A percentile compares a stretch with the other conserved stretches of the same genome.
These are phyloP conservation scores for Archaeoteleia sp. DNA, from an alignment of 2,888 invertebrate species.

Conservation along the genomic window DNA sequence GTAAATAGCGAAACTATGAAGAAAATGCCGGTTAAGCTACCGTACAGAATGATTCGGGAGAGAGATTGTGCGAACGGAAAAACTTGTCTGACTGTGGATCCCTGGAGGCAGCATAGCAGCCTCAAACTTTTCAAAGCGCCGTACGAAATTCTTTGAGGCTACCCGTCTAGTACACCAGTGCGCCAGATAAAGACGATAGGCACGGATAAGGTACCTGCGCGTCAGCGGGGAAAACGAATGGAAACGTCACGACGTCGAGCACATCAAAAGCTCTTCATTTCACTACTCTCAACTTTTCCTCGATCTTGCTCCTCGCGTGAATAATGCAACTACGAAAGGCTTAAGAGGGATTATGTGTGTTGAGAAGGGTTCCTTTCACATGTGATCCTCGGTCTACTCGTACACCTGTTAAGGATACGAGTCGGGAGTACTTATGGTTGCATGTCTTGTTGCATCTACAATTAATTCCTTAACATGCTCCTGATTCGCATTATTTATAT, in stretches of 20 bases:
- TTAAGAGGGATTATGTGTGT: conserved; percentile 32
- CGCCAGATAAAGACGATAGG: conserved; percentile 25
- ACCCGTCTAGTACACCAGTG: conserved; percentile 2
- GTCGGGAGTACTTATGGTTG: conserved; percentile 35
- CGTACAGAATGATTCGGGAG: neutral
- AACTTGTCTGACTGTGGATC: conserved; percentile 34
- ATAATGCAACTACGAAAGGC: conserved; percentile 21
- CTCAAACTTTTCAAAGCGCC: conserved; percentile 38
- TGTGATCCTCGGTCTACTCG: conserved; percentile 33
- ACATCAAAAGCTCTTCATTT: conserved; percentile 42
- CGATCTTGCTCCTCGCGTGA: conserved; percentile 11
- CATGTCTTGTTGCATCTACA: conserved; percentile 24
- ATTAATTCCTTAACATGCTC: conserved; percentile 39
- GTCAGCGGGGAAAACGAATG: conserved; percentile 22
- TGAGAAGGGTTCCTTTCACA: conserved; percentile 21
- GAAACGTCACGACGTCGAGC: conserved; percentile 20
- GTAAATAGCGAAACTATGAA: no score
- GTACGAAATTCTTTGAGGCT: conserved; percentile 34
- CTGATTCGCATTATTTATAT: no score
- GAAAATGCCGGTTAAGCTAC: no score
- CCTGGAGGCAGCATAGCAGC: conserved; percentile 29
- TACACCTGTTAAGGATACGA: conserved; percentile 33
- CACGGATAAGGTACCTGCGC: conserved; percentile 14
- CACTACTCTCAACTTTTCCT: conserved; percentile 19
- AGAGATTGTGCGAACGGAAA: conserved; percentile 32